phyloP scores from a whole-genome alignment of 2,113 vertebrate genomes.

The Siphamia tubifer region DNA sequence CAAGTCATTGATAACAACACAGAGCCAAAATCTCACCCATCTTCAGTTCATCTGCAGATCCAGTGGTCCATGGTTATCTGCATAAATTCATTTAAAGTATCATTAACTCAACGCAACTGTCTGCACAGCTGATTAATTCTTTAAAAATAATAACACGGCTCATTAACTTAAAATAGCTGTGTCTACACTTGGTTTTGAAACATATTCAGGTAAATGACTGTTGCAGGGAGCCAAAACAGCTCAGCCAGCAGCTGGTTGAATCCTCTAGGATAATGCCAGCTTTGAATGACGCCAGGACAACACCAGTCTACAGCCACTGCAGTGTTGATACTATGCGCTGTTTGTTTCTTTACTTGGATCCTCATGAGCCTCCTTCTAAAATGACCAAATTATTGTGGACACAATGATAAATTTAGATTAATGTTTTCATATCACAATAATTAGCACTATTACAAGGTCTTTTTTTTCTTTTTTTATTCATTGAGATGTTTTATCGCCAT shows the following conservation, averaged over 20 bases:
- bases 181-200: constrained; percentile 15
- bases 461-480: too few species aligned
- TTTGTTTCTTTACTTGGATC: too few species aligned
- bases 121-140: constrained; percentile 10
- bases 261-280: background rate
- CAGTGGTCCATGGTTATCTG: background rate
- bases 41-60: background rate
- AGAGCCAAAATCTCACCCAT: too few species aligned
- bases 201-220: constrained; percentile 6
- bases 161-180: constrained; percentile 23
- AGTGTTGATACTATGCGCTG: background rate
- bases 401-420: too few species aligned
- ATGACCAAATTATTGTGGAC: background rate
- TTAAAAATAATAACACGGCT: constrained; percentile 20
- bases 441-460: too few species aligned
- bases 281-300: background rate
- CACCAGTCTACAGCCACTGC: background rate
- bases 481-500: too few species aligned
- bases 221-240: background rate
- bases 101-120: constrained; percentile 17
- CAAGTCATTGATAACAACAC: background rate
- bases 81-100: background rate
- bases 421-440: too few species aligned
- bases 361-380: background rate
- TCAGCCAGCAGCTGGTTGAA: background rate